Evolutionary conservation across 2,888 invertebrate genomes (phyloP).

Genomic region (Chouioia cunea): DNA sequence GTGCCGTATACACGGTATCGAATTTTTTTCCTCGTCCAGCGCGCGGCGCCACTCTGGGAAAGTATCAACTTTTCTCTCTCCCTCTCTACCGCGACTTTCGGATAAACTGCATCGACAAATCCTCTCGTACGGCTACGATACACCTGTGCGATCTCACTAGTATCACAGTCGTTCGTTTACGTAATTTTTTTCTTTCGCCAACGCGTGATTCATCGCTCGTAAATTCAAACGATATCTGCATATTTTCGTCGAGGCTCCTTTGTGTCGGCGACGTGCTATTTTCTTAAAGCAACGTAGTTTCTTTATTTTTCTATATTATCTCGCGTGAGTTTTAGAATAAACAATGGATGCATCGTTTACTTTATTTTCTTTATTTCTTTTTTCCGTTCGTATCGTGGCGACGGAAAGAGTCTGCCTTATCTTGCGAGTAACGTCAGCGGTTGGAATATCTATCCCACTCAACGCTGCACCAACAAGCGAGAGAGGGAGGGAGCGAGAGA

Average conservation of each 20-base stretch:
- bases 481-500: background rate
- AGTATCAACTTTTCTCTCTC: no score
- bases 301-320: no score
- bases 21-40: conserved; percentile 2
- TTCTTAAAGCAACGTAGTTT: background rate
- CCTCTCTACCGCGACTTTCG: no score
- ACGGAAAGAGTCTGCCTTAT: conserved; percentile 37
- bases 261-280: background rate
- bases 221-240: no score
- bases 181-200: background rate
- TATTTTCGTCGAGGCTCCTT: no score
- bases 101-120: no score
- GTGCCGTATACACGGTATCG: conserved; percentile 17
- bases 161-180: background rate
- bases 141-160: background rate
- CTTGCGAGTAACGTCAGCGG: conserved; percentile 43
- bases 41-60: background rate
- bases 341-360: conserved; percentile 22
- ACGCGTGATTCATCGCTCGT: no score
- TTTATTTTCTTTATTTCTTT: conserved; percentile 8
- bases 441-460: conserved; percentile 38
- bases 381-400: no score
- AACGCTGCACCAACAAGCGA: no score
- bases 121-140: no score
- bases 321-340: conserved; percentile 12